These are phyloP conservation scores for Umimayanthus kanabou DNA, from an alignment of 92 coral and sea anemone species.

Conservation along the genomic window DNA sequence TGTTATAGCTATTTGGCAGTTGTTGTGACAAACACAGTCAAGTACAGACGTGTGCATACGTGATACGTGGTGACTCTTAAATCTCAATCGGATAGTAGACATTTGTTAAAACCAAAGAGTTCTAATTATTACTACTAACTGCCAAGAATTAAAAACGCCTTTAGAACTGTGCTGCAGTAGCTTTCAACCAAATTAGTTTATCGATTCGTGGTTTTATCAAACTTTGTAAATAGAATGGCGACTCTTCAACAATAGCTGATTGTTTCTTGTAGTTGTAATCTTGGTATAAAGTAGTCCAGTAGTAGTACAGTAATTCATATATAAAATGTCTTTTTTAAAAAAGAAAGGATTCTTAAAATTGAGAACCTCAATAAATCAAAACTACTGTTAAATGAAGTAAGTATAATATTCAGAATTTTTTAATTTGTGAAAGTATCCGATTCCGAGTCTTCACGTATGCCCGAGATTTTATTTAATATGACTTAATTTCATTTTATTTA, in stretches of 20 bases:
- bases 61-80: conserved; percentile 17
- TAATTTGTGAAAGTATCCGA: too few species aligned
- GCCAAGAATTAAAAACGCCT: not conserved
- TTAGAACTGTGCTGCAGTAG: not conserved
- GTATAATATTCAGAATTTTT: too few species aligned
- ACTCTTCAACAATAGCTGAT: not conserved
- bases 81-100: not conserved
- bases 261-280: not conserved
- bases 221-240: not conserved
- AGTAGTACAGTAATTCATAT: too few species aligned
- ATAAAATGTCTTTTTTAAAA: too few species aligned
- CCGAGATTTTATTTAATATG: too few species aligned
- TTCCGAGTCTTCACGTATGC: too few species aligned
- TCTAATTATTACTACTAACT: not conserved
- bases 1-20: conserved; percentile 5
- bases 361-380: not conserved
- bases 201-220: not conserved
- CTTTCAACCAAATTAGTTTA: not conserved
- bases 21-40: not conserved
- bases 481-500: too few species aligned
- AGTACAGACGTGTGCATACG: not conserved
- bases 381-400: not conserved
- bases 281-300: too few species aligned
- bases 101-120: not conserved
- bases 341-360: not conserved